phyloP scores from a whole-genome alignment of 2,888 invertebrate genomes.

The Drosophila mettleri region DNA sequence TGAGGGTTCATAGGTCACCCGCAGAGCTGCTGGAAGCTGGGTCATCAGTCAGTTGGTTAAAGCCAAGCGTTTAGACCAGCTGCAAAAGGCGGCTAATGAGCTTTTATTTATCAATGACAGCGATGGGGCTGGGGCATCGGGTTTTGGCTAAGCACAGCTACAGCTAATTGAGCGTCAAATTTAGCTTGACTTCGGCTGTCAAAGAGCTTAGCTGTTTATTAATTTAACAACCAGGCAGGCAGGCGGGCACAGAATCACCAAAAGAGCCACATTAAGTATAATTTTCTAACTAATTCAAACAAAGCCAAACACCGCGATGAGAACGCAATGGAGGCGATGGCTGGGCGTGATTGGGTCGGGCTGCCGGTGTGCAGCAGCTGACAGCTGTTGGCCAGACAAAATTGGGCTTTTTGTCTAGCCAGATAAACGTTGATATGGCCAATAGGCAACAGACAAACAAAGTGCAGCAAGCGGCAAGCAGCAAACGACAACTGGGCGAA shows the following conservation, averaged over 20 bases:
- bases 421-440: conserved; percentile 59
- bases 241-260: conserved; percentile 7
- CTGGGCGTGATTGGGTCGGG: conserved; percentile 6
- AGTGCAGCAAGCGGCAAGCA: conserved; percentile 5
- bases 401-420: conserved; percentile 76
- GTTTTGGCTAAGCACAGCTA: conserved; percentile 30
- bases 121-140: conserved; percentile 3
- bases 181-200: conserved; percentile 61
- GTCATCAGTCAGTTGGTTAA: conserved; percentile 58
- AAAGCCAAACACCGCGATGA: conserved; percentile 31
- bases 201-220: conserved; percentile 65
- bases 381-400: conserved; percentile 76
- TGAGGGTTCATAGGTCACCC: conserved; percentile 31
- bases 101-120: conserved; percentile 78
- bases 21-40: conserved; percentile 53
- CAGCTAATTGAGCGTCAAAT: conserved; percentile 69
- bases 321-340: neutral
- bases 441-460: conserved; percentile 7
- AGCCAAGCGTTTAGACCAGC: conserved; percentile 36
- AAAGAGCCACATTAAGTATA: conserved; percentile 66
- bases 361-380: conserved; percentile 41
- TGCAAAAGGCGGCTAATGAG: conserved; percentile 67
- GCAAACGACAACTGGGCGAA: conserved; percentile 12
- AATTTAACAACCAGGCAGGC: conserved; percentile 61
- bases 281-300: conserved; percentile 62